Evolutionary conservation across 2,113 vertebrate species (phyloP).

Genomic region (Ibidorhyncha struthersii): DNA sequence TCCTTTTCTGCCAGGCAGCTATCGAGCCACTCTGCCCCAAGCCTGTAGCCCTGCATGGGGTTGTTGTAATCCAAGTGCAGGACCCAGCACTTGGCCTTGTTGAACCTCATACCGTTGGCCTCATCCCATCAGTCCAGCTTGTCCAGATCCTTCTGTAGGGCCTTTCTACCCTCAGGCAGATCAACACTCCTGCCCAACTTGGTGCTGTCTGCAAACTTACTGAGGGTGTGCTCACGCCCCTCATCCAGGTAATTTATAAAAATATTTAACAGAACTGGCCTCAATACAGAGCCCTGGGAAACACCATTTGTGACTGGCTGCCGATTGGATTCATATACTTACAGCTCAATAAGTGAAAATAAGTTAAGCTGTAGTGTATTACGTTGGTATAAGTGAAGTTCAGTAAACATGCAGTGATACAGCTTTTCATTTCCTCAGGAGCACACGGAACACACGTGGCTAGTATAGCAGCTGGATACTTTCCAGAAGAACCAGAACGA

Average conservation of each 20-base stretch:
- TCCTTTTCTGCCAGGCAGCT: fast-evolving
- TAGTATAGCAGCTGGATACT: slow-evolving; percentile 96
- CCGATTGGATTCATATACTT: not conserved
- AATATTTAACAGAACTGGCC: not conserved
- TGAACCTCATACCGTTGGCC: not conserved
- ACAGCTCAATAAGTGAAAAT: not conserved
- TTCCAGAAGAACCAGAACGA: slow-evolving; percentile 93
- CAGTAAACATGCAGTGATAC: not conserved
- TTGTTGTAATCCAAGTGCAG: not conserved
- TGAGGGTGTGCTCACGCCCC: fast-evolving
- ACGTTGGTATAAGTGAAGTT: not conserved
- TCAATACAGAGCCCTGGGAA: not conserved
- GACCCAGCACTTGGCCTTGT: not conserved
- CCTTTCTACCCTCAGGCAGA: not conserved
- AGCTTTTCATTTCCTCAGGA: slow-evolving; percentile 71
- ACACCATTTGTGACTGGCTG: fast-evolving
- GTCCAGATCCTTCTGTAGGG: not conserved
- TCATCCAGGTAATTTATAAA: not conserved
- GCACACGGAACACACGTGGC: slow-evolving; percentile 97
- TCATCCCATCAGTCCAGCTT: not conserved
- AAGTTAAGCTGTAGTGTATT: not conserved
- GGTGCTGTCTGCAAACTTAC: not conserved
- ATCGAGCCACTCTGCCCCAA: not conserved
- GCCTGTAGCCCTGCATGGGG: fast-evolving
- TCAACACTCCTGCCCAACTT: fast-evolving